These are phyloP conservation scores for Actinemys pallida DNA, from an alignment of 2,113 vertebrate species.

Conservation along the genomic window DNA sequence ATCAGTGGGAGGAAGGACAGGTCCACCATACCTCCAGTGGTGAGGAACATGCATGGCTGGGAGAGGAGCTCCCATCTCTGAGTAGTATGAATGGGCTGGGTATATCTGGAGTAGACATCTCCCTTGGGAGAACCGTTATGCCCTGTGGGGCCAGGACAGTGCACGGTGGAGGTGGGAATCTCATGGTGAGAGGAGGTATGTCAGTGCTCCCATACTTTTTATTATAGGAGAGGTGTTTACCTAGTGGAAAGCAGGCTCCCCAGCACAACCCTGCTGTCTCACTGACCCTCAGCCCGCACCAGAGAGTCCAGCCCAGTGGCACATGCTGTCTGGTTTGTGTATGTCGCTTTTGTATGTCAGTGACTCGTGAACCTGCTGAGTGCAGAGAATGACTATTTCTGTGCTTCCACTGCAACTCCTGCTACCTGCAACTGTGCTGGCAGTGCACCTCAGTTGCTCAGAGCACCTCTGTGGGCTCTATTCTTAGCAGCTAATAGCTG, in stretches of 20 bases:
- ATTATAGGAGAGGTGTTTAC: accelerated
- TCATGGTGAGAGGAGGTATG: no score
- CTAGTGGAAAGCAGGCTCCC: accelerated
- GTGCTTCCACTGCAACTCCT: conserved; percentile 3
- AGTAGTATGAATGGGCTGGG: neutral
- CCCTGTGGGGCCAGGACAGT: no score
- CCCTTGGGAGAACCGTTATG: no score
- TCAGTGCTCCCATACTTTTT: neutral
- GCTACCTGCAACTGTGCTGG: conserved; percentile 18
- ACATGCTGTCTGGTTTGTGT: accelerated
- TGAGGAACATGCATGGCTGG: neutral
- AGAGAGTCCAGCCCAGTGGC: neutral
- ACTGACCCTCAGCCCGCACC: neutral
- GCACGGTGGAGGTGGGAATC: no score
- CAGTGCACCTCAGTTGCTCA: conserved; percentile 9
- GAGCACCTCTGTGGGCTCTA: conserved; percentile 47
- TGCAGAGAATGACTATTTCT: neutral
- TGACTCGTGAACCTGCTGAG: conserved; percentile 33
- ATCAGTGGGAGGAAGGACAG: neutral
- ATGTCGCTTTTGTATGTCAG: neutral
- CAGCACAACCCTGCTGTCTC: neutral
- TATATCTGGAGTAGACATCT: neutral
- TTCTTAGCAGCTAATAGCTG: conserved; percentile 70
- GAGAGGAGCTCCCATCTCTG: no score
- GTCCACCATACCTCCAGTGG: neutral